Conservation (phyloP, 2,888 invertebrate genomes). For the Conus canariensis region DNA sequence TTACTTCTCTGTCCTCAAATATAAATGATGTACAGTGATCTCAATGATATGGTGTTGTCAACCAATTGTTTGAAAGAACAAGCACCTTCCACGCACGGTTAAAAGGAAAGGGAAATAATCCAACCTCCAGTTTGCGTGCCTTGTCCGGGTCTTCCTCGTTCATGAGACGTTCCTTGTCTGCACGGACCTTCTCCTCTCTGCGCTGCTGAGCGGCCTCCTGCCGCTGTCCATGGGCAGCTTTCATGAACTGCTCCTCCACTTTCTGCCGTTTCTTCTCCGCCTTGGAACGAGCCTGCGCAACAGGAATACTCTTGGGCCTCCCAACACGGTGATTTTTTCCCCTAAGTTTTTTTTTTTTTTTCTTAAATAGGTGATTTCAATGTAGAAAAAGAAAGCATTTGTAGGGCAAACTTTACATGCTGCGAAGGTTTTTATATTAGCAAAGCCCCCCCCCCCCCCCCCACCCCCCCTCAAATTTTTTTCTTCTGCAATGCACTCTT, state of each 20-base stretch:
- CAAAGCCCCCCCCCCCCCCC: no score
- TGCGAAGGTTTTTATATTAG: no score
- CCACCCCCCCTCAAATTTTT: no score
- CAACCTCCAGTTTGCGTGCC: conserved; percentile 83
- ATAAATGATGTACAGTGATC: no score
- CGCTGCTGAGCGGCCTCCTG: conserved; percentile 97
- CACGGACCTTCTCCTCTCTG: conserved; percentile 94
- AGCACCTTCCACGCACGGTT: background rate
- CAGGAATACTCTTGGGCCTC: background rate
- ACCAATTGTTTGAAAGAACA: no score
- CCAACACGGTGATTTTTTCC: background rate
- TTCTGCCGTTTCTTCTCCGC: conserved; percentile 96
- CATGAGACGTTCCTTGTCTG: conserved; percentile 95
- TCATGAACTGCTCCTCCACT: conserved; percentile 95
- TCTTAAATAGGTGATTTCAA: background rate
- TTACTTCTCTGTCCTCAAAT: no score
- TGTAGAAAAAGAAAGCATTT: no score
- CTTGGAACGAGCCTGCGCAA: conserved; percentile 88
- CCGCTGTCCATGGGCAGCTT: conserved; percentile 96
- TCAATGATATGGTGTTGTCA: no score
- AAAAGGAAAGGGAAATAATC: no score
- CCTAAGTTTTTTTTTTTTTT: background rate
- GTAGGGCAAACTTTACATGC: no score
- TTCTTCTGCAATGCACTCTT: no score
- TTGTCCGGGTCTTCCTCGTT: conserved; percentile 97